These are phyloP conservation scores for Hetaerina americana DNA, from an alignment of 1,140 invertebrate species.

Conservation along the genomic window DNA sequence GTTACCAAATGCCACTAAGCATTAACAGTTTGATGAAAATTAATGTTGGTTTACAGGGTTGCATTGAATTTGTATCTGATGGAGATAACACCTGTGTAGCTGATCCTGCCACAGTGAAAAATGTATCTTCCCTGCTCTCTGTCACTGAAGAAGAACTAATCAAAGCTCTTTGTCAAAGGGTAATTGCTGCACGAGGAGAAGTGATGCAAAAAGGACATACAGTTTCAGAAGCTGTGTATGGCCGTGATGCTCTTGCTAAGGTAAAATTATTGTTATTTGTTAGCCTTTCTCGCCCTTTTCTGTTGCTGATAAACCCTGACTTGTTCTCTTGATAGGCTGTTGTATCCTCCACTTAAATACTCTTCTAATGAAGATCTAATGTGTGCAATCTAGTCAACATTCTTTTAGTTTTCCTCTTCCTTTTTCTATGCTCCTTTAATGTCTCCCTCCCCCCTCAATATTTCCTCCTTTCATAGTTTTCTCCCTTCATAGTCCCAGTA, in stretches of 20 bases:
- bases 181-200: conserved; percentile 87
- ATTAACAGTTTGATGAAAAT: no score
- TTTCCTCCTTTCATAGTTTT: no score
- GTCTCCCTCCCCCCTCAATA: no score
- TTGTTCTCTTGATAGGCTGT: background rate
- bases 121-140: conserved; percentile 53
- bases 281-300: conserved; percentile 3
- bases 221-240: conserved; percentile 69
- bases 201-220: conserved; percentile 87
- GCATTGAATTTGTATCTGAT: conserved; percentile 50
- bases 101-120: conserved; percentile 41
- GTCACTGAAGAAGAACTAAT: conserved; percentile 60
- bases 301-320: conserved; percentile 7
- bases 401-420: no score
- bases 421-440: no score
- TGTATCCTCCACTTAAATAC: background rate
- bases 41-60: conserved; percentile 49
- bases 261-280: conserved; percentile 34
- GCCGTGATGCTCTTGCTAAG: conserved; percentile 88
- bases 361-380: no score
- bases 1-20: no score
- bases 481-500: no score
- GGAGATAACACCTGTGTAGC: conserved; percentile 51
- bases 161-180: conserved; percentile 64
- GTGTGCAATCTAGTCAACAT: no score